These are phyloP conservation scores for Petrolisthes manimaculis DNA, from an alignment of 2,888 invertebrate genomes.

Conservation along the genomic window DNA sequence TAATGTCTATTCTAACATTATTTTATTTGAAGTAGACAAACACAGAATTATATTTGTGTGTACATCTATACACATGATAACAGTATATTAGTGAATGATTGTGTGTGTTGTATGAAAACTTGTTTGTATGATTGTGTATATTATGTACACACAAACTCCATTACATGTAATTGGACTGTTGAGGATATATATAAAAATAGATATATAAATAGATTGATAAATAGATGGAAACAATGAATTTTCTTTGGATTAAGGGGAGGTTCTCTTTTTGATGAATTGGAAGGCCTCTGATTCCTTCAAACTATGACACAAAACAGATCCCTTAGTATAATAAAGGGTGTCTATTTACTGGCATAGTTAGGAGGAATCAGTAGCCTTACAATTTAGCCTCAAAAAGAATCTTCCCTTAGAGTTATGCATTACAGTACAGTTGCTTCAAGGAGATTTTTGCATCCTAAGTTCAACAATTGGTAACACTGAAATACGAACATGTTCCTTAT, in stretches of 20 bases:
- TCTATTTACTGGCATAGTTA: no score
- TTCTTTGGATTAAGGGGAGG: neutral
- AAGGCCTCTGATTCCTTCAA: no score
- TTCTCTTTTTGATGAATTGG: no score
- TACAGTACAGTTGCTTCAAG: no score
- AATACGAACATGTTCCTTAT: no score
- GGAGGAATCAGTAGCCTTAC: no score
- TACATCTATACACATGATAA: constrained; percentile 1
- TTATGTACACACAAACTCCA: constrained; percentile 16
- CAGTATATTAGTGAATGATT: neutral
- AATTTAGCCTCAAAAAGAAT: no score
- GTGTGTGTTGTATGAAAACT: constrained; percentile 5
- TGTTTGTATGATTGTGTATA: constrained; percentile 4
- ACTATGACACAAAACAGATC: no score
- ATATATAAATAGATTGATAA: neutral
- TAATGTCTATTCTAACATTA: neutral
- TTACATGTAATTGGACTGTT: neutral
- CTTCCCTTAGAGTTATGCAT: no score
- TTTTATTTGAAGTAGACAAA: constrained; percentile 9
- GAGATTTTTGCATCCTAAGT: no score
- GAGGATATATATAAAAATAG: neutral
- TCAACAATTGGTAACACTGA: no score
- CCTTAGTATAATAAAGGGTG: no score
- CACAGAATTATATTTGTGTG: constrained; percentile 13
- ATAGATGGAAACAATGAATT: neutral